Percentiles rank a stretch among this genome's conserved stretches.
Evolutionary conservation across 2,797 vertebrate species (phyloP).

Genomic region (Enteromius thamalakanensis): DNA sequence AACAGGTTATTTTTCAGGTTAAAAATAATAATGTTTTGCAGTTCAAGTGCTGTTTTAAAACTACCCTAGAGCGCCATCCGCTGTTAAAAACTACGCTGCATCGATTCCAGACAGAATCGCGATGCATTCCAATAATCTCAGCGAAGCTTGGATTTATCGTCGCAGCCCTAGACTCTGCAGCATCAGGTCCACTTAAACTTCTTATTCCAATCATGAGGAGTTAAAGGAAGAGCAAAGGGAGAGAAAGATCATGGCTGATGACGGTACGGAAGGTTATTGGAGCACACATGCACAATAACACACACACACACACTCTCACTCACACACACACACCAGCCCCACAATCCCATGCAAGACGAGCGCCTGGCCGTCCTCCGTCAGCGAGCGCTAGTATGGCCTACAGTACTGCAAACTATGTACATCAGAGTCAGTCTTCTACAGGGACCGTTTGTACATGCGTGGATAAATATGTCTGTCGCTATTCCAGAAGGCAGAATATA

Average conservation of each 20-base stretch:
- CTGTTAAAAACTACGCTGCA: too few relatives aligned
- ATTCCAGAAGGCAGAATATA: constrained; percentile 91
- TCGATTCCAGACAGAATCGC: too few relatives aligned
- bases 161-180: neutral
- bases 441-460: constrained; percentile 88
- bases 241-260: constrained; percentile 14
- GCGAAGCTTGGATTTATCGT: too few relatives aligned
- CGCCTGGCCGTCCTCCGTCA: neutral
- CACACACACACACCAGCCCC: neutral
- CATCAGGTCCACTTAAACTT: neutral
- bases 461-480: constrained; percentile 76
- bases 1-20: too few relatives aligned
- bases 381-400: constrained; percentile 70
- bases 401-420: constrained; percentile 78
- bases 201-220: neutral
- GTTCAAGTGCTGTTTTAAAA: too few relatives aligned
- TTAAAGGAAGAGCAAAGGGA: constrained; percentile 17
- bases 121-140: too few relatives aligned
- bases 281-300: constrained; percentile 17
- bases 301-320: neutral
- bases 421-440: constrained; percentile 82
- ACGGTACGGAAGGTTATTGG: constrained; percentile 27
- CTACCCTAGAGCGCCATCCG: too few relatives aligned
- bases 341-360: constrained; percentile 6
- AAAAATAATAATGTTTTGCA: too few relatives aligned